These are phyloP conservation scores for Microtus ochrogaster DNA, from an alignment of 2,113 vertebrate genomes.

Conservation along the genomic window DNA sequence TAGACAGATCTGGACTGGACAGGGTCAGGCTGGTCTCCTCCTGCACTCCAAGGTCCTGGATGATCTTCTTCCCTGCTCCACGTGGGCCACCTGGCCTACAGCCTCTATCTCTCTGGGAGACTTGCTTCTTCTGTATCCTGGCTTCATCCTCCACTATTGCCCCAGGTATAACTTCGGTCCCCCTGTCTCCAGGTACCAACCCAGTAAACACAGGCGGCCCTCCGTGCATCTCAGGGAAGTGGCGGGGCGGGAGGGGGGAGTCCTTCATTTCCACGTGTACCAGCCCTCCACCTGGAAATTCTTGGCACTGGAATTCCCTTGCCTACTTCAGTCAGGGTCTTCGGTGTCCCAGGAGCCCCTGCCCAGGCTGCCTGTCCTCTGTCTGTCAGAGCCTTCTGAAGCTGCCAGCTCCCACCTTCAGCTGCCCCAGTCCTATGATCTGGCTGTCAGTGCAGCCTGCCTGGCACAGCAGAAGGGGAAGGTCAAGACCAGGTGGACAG, in stretches of 20 bases:
- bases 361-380: neutral
- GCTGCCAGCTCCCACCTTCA: constrained; percentile 68
- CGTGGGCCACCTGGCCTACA: neutral
- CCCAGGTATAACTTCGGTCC: neutral
- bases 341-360: neutral
- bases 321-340: neutral
- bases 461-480: constrained; percentile 56
- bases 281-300: constrained; percentile 16
- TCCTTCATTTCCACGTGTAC: neutral
- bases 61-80: neutral
- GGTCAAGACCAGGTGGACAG: constrained; percentile 36
- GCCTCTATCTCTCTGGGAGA: neutral
- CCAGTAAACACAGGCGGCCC: neutral
- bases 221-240: neutral
- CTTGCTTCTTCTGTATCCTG: neutral
- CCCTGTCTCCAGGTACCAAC: neutral
- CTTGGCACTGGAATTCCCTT: neutral
- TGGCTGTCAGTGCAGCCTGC: constrained; percentile 61
- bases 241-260: too few relatives aligned
- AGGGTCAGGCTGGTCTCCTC: neutral
- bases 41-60: neutral
- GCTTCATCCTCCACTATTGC: neutral
- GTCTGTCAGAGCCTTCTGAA: constrained; percentile 42
- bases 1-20: neutral
- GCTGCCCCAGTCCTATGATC: constrained; percentile 70